Conservation (phyloP, 64 coral and sea anemone genomes). For the Cladopsammia gracilis region DNA sequence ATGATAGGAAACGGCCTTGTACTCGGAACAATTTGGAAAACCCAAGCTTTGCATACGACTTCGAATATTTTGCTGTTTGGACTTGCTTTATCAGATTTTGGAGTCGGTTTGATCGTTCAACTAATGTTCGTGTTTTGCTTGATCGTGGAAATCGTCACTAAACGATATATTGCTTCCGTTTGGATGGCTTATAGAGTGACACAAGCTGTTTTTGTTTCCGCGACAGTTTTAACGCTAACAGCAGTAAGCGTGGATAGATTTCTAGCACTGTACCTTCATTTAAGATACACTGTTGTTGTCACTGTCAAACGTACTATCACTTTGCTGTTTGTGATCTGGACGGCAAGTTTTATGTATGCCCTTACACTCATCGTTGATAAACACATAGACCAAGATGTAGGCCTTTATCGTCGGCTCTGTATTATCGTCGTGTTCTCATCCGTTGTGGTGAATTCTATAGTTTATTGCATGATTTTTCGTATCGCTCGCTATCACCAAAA, state of each 20-base stretch:
- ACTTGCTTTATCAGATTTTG: conserved; percentile 43
- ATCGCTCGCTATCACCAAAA: not conserved
- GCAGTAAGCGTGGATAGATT: conserved; percentile 23
- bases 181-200: conserved; percentile 5
- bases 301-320: not conserved
- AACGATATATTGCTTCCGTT: not conserved
- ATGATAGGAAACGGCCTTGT: not conserved
- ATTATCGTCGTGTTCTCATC: not conserved
- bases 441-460: not conserved
- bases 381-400: not conserved
- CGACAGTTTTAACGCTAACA: conserved; percentile 15
- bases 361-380: not conserved
- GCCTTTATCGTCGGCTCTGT: too few species aligned
- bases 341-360: not conserved
- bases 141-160: not conserved
- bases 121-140: not conserved
- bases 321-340: not conserved
- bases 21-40: conserved; percentile 27
- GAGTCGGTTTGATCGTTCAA: conserved; percentile 11
- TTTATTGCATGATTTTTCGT: not conserved
- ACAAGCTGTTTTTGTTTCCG: conserved; percentile 17
- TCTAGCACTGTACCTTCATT: conserved; percentile 29
- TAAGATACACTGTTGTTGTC: conserved; percentile 8
- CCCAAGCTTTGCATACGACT: conserved; percentile 25
- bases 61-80: conserved; percentile 31